Percentiles rank a stretch among this genome's conserved stretches.
Evolutionary conservation across 2,113 vertebrate species (phyloP).

Genomic region (Polyodon spathula): DNA sequence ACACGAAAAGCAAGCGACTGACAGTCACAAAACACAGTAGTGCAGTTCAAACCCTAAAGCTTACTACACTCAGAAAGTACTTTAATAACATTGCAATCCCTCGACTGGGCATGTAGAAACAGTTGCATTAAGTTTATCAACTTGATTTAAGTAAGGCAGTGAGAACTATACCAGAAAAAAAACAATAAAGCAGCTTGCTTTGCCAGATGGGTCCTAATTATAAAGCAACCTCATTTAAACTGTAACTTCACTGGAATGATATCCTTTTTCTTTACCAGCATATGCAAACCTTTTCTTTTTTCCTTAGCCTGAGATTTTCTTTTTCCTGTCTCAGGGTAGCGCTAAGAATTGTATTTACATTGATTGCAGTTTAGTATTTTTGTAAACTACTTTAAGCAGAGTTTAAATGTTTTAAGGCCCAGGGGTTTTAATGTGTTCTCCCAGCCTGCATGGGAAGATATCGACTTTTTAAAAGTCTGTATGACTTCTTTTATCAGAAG

Average conservation of each 20-base stretch:
- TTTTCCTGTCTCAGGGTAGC: constrained; percentile 56
- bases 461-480: constrained; percentile 64
- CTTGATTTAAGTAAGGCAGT: constrained; percentile 79
- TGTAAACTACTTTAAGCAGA: constrained; percentile 76
- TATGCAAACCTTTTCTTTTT: constrained; percentile 55
- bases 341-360: constrained; percentile 65
- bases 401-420: constrained; percentile 74
- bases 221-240: constrained; percentile 53
- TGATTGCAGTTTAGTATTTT: constrained; percentile 66
- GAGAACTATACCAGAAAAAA: constrained; percentile 67
- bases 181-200: constrained; percentile 62
- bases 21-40: constrained; percentile 69
- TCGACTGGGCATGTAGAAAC: constrained; percentile 62
- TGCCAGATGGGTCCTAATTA: constrained; percentile 56
- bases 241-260: constrained; percentile 48
- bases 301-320: constrained; percentile 61
- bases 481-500: constrained; percentile 70
- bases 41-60: constrained; percentile 72
- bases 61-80: constrained; percentile 64
- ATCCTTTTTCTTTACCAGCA: constrained; percentile 47
- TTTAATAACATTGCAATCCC: constrained; percentile 52
- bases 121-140: constrained; percentile 70
- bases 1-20: constrained; percentile 62
- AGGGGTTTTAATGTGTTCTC: constrained; percentile 73
- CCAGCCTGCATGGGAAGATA: constrained; percentile 66